Evolutionary conservation across 2,888 invertebrate genomes (phyloP).

Genomic region (Sphecodes monilicornis): DNA sequence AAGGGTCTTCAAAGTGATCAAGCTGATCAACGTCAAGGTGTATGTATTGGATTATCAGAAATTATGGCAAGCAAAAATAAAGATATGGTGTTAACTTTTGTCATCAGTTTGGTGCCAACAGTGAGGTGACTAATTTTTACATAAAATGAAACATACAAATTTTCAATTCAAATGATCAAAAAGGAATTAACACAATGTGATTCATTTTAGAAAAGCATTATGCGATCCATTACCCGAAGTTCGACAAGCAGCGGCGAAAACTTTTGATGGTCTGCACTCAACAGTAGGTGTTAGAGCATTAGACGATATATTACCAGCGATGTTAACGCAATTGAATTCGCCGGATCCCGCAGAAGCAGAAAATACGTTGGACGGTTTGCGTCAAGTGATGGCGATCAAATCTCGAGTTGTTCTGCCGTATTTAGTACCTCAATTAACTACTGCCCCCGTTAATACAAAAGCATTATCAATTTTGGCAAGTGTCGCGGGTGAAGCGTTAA

Average conservation of each 20-base stretch:
- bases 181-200: not conserved
- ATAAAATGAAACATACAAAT: not conserved
- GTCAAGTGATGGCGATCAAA: slow-evolving; percentile 99
- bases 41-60: slow-evolving; percentile 98
- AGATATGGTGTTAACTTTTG: slow-evolving; percentile 96
- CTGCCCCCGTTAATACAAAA: slow-evolving; percentile 95
- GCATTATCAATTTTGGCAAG: slow-evolving; percentile 97
- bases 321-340: slow-evolving; percentile 93
- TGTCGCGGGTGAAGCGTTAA: slow-evolving; percentile 96
- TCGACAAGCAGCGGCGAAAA: slow-evolving; percentile 97
- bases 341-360: slow-evolving; percentile 93
- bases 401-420: slow-evolving; percentile 98
- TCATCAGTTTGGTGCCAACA: slow-evolving; percentile 95
- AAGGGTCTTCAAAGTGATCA: slow-evolving; percentile 95
- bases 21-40: slow-evolving; percentile 98
- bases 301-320: slow-evolving; percentile 97
- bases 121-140: slow-evolving; percentile 86
- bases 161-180: not conserved
- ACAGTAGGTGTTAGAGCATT: slow-evolving; percentile 97
- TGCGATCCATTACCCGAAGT: slow-evolving; percentile 97
- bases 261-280: slow-evolving; percentile 97
- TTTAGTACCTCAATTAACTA: slow-evolving; percentile 96
- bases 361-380: slow-evolving; percentile 96
- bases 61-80: slow-evolving; percentile 98
- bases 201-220: slow-evolving; percentile 89